These are phyloP conservation scores for Porites australiensis DNA, from an alignment of 64 coral and sea anemone genomes.

Conservation along the genomic window DNA sequence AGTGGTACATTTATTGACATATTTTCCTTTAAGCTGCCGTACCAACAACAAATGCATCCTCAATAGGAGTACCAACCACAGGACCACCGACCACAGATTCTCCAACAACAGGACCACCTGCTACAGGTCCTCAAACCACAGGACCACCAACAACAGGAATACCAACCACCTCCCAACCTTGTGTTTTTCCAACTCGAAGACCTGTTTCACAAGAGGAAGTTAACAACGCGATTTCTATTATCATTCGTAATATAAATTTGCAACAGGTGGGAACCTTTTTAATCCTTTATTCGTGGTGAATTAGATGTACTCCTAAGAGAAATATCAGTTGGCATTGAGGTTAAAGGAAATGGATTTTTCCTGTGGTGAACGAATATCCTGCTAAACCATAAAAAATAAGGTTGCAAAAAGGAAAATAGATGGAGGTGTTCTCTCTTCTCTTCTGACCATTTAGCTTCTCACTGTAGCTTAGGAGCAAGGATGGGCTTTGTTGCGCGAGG, in stretches of 20 bases:
- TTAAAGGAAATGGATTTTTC: no score
- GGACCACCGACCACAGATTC: neutral
- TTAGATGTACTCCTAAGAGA: neutral
- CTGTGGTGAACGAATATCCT: no score
- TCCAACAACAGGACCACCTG: neutral
- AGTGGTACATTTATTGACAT: no score
- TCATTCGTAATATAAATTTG: neutral
- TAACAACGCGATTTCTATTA: neutral
- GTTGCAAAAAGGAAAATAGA: no score
- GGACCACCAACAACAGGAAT: neutral
- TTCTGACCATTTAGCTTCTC: no score
- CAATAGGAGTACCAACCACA: neutral
- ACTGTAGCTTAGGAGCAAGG: no score
- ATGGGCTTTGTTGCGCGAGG: no score
- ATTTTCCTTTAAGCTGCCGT: no score
- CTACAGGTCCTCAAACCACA: neutral
- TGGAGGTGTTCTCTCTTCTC: no score
- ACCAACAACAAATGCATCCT: neutral
- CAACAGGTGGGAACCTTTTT: neutral
- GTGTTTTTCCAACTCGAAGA: neutral
- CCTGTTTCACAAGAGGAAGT: neutral
- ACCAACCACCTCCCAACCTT: neutral
- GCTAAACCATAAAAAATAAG: no score
- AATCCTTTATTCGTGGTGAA: neutral
- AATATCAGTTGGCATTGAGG: no score